Evolutionary conservation across 2,113 vertebrate species (phyloP).

Genomic region (Hippotragus niger): DNA sequence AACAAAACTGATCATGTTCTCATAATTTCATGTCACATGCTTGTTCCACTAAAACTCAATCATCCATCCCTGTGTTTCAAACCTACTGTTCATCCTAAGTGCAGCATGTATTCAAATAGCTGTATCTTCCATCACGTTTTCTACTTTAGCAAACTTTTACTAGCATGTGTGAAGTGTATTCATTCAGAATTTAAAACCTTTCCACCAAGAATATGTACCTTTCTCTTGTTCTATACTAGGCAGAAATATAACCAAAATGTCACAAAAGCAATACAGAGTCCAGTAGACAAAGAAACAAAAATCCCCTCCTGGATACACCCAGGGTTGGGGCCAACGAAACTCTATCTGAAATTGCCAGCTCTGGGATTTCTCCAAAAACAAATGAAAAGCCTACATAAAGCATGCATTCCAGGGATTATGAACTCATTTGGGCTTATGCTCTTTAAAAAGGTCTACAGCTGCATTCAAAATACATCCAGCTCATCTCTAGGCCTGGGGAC

Average conservation of each 20-base stretch:
- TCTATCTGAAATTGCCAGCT: conserved; percentile 67
- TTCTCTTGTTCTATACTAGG: not conserved
- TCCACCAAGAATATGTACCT: not conserved
- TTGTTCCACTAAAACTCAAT: not conserved
- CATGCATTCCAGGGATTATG: conserved; percentile 70
- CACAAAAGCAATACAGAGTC: conserved; percentile 38
- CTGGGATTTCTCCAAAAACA: conserved; percentile 68
- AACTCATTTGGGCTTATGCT: conserved; percentile 67
- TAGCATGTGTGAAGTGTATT: not conserved
- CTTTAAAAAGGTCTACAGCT: conserved; percentile 73
- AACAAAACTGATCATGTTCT: not conserved
- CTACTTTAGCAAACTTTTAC: not conserved
- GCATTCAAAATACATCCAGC: conserved; percentile 69
- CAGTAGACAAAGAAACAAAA: conserved; percentile 53
- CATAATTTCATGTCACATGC: not conserved
- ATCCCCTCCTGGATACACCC: not conserved
- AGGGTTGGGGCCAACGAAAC: conserved; percentile 58
- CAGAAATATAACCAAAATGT: conserved; percentile 53
- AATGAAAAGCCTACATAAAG: conserved; percentile 67
- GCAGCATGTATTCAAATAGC: not conserved
- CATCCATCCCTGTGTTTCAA: not conserved
- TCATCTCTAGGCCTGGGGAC: conserved; percentile 63
- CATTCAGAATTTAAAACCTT: conserved; percentile 11
- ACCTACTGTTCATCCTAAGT: not conserved
- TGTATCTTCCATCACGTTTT: not conserved